Base-by-base conservation (phyloP, 2,113 vertebrate genomes). In the Melanotaenia duboulayi region DNA sequence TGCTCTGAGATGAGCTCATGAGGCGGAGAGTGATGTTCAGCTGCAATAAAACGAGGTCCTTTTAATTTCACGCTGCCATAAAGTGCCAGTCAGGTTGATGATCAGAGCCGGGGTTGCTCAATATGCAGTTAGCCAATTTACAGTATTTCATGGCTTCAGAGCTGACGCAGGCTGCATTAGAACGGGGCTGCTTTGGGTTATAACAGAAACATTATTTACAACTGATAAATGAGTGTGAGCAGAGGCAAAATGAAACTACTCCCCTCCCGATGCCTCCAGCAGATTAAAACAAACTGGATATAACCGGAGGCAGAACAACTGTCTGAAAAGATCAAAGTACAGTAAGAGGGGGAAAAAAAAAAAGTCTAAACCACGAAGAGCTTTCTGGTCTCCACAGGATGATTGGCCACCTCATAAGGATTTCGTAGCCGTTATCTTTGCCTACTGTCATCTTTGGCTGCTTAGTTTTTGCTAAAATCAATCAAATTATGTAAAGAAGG, bases 11-110 rank as follows among this genome's bases (percentile, higher is more conserved):
- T 37, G 59, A 70, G 66, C 44, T 7, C 11, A 13, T 25, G 2
- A 62, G 65, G 37, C 28, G 32, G 20, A 50, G 76, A 80, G 81
- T 24, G 82, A 73, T 76, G 79, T 54, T n/a, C 49, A 4, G 7
- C 51, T 7, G 59, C 78, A 20, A 48, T 69, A 65, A 82, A 84
- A 86, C 81, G 71, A 80, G 73, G 81, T 52, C 50, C 74, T 71
- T 86, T 88, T 86, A 88, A 86, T 90, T 87, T 86, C 74, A 74
- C 78, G 81, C 81, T 59, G 83, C 85, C 48, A 63, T 78, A 86
- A 90, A 78, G 51, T 78, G 83, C 54, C 82, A 72, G 80, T 84
- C 81, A 75, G 2, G 60, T 48, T 80, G 79, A 85, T 55, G 80
- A 73, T 35, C 0, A 56, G 46, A 48, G 78, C 66, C 3, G 59